phyloP scores from a whole-genome alignment of 2,797 vertebrate genomes.

The Lepilemur septentrionalis region DNA sequence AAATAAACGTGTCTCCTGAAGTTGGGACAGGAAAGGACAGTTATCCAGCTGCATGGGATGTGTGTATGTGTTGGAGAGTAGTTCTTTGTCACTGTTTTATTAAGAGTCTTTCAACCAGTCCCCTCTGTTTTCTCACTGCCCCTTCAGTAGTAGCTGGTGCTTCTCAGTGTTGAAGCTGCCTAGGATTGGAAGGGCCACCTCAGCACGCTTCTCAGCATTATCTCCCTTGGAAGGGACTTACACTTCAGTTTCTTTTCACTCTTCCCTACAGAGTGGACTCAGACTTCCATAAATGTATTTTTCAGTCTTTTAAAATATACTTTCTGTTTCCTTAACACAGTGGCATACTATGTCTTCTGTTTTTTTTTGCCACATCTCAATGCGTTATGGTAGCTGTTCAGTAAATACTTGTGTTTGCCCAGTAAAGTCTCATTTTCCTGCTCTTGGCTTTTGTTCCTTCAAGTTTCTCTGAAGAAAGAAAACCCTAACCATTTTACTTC shows the following conservation, averaged over 20 bases:
- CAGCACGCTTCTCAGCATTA: neutral
- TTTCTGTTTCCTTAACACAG: neutral
- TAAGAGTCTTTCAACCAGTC: neutral
- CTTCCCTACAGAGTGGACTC: neutral
- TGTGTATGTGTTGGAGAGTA: neutral
- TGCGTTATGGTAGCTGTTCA: neutral
- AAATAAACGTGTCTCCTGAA: conserved; percentile 23
- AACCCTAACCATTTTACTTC: neutral
- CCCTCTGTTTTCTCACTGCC: neutral
- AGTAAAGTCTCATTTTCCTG: conserved; percentile 16
- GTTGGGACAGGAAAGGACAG: neutral
- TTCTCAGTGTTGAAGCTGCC: neutral
- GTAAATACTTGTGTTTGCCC: conserved; percentile 16
- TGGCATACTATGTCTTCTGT: neutral
- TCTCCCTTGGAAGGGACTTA: neutral
- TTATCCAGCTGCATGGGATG: neutral
- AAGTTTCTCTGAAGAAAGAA: conserved; percentile 29
- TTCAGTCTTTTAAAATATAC: neutral
- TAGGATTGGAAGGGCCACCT: neutral
- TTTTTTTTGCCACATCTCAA: neutral
- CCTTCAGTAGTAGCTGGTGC: neutral
- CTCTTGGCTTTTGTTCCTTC: neutral
- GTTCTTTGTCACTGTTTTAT: neutral
- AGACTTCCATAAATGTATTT: neutral
- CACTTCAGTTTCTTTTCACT: neutral